phyloP scores from a whole-genome alignment of 2,113 vertebrate genomes.

The Todiramphus chloris region DNA sequence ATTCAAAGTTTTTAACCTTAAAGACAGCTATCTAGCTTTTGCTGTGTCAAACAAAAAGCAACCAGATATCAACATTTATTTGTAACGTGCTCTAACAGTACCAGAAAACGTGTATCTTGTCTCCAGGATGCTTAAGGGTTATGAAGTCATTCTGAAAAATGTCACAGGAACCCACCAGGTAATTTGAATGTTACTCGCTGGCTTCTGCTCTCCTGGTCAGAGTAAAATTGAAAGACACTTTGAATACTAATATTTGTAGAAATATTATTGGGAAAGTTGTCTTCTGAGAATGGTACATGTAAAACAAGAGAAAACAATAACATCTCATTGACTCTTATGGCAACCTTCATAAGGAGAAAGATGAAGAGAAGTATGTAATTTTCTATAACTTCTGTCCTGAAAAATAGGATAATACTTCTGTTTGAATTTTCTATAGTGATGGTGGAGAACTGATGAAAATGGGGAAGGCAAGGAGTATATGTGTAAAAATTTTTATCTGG shows the following conservation, averaged over 20 bases:
- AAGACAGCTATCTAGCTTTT: not conserved
- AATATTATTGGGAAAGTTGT: not conserved
- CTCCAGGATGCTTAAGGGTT: not conserved
- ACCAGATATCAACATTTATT: not conserved
- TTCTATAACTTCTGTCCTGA: not conserved
- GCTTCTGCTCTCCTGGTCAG: not conserved
- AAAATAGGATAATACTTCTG: not conserved
- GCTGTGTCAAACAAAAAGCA: not conserved
- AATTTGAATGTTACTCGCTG: not conserved
- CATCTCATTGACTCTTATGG: not conserved
- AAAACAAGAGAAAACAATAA: not conserved
- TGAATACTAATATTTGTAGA: not conserved
- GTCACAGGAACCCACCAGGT: not conserved
- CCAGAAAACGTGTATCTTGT: fast-evolving
- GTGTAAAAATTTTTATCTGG: not conserved
- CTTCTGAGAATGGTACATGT: not conserved
- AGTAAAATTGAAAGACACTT: not conserved
- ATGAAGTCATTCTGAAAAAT: not conserved
- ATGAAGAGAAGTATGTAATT: not conserved
- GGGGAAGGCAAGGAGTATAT: not conserved
- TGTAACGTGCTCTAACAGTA: not conserved
- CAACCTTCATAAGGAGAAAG: not conserved
- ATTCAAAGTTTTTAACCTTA: not conserved
- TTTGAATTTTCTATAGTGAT: not conserved
- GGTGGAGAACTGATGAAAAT: not conserved